Evolutionary conservation across 2,113 vertebrate genomes (phyloP).

Genomic region (Sinocyclocheilus anophthalmus): DNA sequence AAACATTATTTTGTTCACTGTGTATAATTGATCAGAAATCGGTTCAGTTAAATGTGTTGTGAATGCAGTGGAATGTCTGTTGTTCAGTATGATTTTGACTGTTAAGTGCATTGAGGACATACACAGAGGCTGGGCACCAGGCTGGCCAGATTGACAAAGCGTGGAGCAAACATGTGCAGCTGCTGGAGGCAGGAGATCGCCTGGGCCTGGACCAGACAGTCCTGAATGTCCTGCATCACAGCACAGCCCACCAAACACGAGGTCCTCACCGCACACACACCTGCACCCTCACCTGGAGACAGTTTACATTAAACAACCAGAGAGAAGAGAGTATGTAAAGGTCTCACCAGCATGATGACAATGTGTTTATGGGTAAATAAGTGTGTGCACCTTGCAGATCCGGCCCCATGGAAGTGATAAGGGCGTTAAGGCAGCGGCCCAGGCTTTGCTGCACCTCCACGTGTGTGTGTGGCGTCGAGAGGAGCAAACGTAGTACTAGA

Average conservation of each 20-base stretch:
- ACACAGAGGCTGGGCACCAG: constrained; percentile 91
- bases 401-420: constrained; percentile 72
- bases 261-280: constrained; percentile 77
- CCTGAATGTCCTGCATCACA: constrained; percentile 86
- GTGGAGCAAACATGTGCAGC: constrained; percentile 94
- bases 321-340: background rate
- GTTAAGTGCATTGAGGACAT: constrained; percentile 67
- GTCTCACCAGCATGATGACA: background rate
- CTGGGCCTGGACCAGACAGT: constrained; percentile 87
- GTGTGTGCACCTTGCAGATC: constrained; percentile 68
- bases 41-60: background rate
- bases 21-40: background rate
- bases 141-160: constrained; percentile 84
- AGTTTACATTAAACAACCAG: constrained; percentile 1
- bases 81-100: background rate
- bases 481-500: constrained; percentile 82
- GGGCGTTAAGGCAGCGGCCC: constrained; percentile 66
- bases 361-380: background rate
- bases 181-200: constrained; percentile 92
- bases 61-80: background rate
- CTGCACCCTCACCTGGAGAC: constrained; percentile 71
- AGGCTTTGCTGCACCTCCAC: constrained; percentile 83
- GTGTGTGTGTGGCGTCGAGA: constrained; percentile 83
- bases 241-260: constrained; percentile 86
- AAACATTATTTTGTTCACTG: background rate